These are phyloP conservation scores for Hydractinia echinata DNA, from an alignment of 30 jellyfish, hydroid and myxozoan genomes.

Conservation along the genomic window DNA sequence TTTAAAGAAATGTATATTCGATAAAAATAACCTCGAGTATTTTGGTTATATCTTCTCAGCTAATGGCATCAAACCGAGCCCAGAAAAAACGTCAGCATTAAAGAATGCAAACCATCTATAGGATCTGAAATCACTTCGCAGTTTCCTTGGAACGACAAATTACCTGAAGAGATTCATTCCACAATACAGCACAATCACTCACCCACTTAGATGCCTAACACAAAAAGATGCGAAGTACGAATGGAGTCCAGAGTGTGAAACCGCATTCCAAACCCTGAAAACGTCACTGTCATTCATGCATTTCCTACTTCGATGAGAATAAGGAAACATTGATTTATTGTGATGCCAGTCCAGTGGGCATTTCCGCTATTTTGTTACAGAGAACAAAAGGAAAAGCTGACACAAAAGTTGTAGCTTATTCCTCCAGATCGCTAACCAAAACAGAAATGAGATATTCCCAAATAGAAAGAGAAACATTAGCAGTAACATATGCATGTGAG, in stretches of 20 bases:
- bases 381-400: neutral
- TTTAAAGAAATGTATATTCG: too few relatives aligned
- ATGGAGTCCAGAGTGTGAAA: conserved; percentile 3
- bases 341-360: conserved; percentile 3
- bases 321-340: neutral
- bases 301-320: neutral
- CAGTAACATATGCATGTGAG: conserved; percentile 3
- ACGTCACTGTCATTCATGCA: neutral
- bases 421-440: conserved; percentile 16
- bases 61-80: too few relatives aligned
- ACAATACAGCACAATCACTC: conserved; percentile 8
- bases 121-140: neutral
- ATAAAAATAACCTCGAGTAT: too few relatives aligned
- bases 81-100: too few relatives aligned
- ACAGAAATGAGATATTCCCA: conserved; percentile 18
- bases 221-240: conserved; percentile 1
- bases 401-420: conserved; percentile 1
- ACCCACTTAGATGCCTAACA: conserved; percentile 5
- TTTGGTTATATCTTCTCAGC: too few relatives aligned
- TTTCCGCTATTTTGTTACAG: neutral
- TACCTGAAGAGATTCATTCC: neutral
- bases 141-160: neutral
- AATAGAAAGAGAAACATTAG: conserved; percentile 21
- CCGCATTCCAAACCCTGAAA: neutral
- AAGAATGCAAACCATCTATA: neutral